Base-by-base conservation (phyloP, 2,797 vertebrate species). In the Clarias pachynema region DNA sequence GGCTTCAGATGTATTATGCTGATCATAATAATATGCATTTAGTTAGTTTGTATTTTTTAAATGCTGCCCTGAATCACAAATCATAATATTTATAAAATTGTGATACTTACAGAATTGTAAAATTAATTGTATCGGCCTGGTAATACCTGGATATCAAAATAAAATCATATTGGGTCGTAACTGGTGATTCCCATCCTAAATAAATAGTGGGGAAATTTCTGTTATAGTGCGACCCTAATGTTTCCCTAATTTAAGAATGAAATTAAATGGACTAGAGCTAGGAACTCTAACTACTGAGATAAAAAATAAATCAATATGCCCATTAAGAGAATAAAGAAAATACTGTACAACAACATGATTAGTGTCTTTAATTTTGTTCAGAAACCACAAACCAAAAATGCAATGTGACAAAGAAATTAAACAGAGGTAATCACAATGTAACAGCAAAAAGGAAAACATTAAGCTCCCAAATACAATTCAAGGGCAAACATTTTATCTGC, bases 381-480 rank as follows among this genome's bases (percentile, higher is more conserved):
- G 62, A 70, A 70, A 72, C 2, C 31, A 78, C 60, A 84, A n/a
- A 80, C n/a, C 9, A 24, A 26, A 8, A 84, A 82, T 56, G 57
- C 53, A 65, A 26, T 5, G 29, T 12, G 72, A 65, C 72, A 84
- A 60, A 2, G 56, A 40, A n/a, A 81, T 56, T 37, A 78, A 89
- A 86, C 87, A 84, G 82, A 31, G 88, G 88, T 57, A 88, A 31
- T 89, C 34, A 65, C n/a, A 80, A 80, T 34, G 68, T 86, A 86
- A 89, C 84, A 84, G 86, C 44, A 89, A 74, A 87, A 49, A 80
- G 31, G 85, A 40, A 91, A 72, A 91, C 84, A 90, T 81, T 82
- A 65, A 90, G 87, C 26, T 24, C 80, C 65, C 62, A 86, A 31
- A 84, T 75, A 83, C 62, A 83, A 81, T 20, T 85, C 26, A 60